Evolutionary conservation across 2,113 vertebrate genomes (phyloP).

Genomic region (Macrotus californicus): DNA sequence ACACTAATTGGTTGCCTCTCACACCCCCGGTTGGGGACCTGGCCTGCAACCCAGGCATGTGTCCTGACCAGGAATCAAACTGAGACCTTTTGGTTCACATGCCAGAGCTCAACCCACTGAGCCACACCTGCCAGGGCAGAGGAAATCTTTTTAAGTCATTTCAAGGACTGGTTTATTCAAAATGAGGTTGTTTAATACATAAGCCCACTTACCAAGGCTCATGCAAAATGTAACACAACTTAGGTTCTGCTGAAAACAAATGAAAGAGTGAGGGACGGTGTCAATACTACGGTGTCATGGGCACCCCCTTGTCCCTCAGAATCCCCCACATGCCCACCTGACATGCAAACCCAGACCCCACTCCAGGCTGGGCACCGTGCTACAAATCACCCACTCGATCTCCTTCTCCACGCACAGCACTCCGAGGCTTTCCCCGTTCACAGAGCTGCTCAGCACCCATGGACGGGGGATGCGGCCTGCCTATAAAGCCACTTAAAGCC

Average conservation of each 20-base stretch:
- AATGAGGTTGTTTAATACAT: not conserved
- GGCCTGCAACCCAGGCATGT: no score
- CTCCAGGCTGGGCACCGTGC: not conserved
- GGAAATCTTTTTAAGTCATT: not conserved
- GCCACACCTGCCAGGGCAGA: not conserved
- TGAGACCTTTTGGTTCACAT: no score
- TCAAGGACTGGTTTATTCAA: not conserved
- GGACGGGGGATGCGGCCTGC: not conserved
- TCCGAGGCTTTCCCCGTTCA: not conserved
- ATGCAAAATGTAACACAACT: not conserved
- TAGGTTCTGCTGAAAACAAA: not conserved
- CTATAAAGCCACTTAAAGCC: not conserved
- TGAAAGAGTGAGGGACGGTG: fast-evolving
- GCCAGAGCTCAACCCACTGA: no score
- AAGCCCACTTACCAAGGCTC: not conserved
- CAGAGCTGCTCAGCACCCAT: not conserved
- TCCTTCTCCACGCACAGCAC: not conserved
- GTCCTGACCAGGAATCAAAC: no score
- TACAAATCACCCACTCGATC: not conserved
- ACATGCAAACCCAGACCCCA: not conserved
- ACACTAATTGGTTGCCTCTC: no score
- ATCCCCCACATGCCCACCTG: not conserved
- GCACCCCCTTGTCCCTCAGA: not conserved
- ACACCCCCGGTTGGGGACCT: no score
- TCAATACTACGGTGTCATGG: fast-evolving